A percentile compares a stretch with the other conserved stretches of the same genome.
These are phyloP conservation scores for Troglohyphantes excavatus DNA, from an alignment of 2,888 invertebrate genomes.

Conservation along the genomic window DNA sequence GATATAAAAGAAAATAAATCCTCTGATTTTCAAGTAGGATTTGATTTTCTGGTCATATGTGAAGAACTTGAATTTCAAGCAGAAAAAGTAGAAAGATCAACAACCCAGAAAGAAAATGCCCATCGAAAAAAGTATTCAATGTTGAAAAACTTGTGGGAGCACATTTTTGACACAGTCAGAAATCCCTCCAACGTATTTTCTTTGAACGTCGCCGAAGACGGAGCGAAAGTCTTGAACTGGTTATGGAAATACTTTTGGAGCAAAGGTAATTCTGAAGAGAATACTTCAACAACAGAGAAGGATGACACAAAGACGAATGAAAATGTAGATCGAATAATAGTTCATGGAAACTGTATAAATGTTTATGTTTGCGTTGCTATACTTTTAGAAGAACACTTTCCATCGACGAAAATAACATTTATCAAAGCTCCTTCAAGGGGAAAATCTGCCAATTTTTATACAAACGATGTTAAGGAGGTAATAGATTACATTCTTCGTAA, in stretches of 20 bases:
- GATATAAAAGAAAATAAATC: background rate
- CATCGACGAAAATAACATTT: conserved; percentile 17
- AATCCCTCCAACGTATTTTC: conserved; percentile 47
- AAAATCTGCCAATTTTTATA: background rate
- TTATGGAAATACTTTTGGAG: conserved; percentile 26
- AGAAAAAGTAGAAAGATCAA: background rate
- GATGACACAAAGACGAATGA: conserved; percentile 10
- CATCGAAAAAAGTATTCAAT: conserved; percentile 4
- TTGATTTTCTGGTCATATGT: conserved; percentile 63
- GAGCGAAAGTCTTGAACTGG: conserved; percentile 42
- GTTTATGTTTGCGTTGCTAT: conserved; percentile 29
- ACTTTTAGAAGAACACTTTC: conserved; percentile 42
- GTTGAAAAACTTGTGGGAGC: conserved; percentile 29
- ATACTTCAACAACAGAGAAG: background rate
- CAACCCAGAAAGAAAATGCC: background rate
- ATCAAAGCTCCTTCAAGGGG: conserved; percentile 3
- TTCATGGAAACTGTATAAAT: conserved; percentile 55
- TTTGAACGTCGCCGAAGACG: conserved; percentile 35
- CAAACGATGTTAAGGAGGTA: background rate
- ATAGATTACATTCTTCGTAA: background rate
- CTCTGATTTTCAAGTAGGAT: conserved; percentile 11
- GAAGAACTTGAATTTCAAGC: conserved; percentile 55
- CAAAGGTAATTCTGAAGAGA: conserved; percentile 1
- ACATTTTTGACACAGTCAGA: background rate
- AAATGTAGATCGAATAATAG: conserved; percentile 33